phyloP scores from a whole-genome alignment of 2,888 invertebrate genomes.

The Temnothorax ravouxi region DNA sequence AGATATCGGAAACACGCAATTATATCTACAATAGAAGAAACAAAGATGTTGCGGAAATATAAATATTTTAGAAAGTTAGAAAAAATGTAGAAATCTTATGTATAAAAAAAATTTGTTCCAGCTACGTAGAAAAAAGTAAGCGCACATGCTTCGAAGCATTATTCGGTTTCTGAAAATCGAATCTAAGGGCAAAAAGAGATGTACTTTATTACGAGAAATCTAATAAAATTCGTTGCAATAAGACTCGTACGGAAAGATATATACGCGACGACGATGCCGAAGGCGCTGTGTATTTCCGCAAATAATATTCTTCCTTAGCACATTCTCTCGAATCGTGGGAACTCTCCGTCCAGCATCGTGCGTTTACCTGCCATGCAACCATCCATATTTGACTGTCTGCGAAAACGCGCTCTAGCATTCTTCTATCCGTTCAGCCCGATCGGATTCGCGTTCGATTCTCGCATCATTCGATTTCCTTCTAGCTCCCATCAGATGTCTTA shows the following conservation, averaged over 20 bases:
- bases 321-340: constrained; percentile 67
- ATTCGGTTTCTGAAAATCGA: neutral
- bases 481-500: constrained; percentile 7
- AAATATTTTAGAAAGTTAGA: neutral
- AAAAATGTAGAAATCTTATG: neutral
- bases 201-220: neutral
- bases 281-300: constrained; percentile 53
- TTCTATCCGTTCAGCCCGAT: constrained; percentile 23
- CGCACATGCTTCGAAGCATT: neutral
- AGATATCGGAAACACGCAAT: neutral
- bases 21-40: neutral
- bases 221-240: neutral
- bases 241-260: neutral
- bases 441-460: neutral
- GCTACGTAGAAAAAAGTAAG: neutral
- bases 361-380: constrained; percentile 65
- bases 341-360: constrained; percentile 67
- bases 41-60: neutral
- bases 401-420: constrained; percentile 47
- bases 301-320: constrained; percentile 51
- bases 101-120: neutral
- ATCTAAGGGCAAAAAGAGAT: neutral
- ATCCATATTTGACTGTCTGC: constrained; percentile 68
- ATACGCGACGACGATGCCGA: constrained; percentile 47
- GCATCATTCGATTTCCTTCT: constrained; percentile 21